Evolutionary conservation across 2,888 invertebrate species (phyloP).

Genomic region (Nymphalis polychloros): DNA sequence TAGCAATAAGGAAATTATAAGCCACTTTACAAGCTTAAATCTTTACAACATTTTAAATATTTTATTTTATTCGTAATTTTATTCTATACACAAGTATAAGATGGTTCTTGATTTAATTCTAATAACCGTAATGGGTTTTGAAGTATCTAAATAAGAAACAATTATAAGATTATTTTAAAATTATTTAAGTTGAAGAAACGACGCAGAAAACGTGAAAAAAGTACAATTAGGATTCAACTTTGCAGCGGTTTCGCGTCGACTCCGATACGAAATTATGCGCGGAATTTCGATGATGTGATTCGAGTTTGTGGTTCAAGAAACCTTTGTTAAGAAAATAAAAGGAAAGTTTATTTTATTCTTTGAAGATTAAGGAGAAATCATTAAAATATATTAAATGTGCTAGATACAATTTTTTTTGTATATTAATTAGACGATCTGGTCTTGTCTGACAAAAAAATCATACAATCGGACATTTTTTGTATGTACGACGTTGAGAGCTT

Average conservation of each 20-base stretch:
- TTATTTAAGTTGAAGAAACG: slow-evolving; percentile 6
- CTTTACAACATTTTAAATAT: too few species aligned
- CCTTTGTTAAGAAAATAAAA: slow-evolving; percentile 25
- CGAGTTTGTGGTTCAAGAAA: slow-evolving; percentile 33
- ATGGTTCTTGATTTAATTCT: background rate
- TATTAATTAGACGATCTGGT: background rate
- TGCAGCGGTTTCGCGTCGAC: slow-evolving; percentile 27
- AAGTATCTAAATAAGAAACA: slow-evolving; percentile 12
- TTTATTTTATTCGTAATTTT: too few species aligned
- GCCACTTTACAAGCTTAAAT: too few species aligned
- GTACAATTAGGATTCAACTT: slow-evolving; percentile 21
- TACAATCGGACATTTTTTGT: slow-evolving; percentile 26
- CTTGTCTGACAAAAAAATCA: slow-evolving; percentile 15
- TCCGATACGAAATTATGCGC: slow-evolving; percentile 37
- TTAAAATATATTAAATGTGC: background rate
- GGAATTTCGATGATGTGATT: slow-evolving; percentile 37
- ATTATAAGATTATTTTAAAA: slow-evolving; percentile 10
- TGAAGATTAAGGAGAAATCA: slow-evolving; percentile 2
- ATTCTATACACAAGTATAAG: background rate
- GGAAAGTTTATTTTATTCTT: slow-evolving; percentile 8
- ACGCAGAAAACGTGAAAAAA: slow-evolving; percentile 17
- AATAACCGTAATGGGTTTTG: background rate
- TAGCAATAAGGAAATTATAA: too few species aligned
- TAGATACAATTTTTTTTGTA: background rate
- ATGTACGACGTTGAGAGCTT: slow-evolving; percentile 63